These are phyloP conservation scores for Bambusicola thoracicus DNA, from an alignment of 2,113 vertebrate species.

Conservation along the genomic window DNA sequence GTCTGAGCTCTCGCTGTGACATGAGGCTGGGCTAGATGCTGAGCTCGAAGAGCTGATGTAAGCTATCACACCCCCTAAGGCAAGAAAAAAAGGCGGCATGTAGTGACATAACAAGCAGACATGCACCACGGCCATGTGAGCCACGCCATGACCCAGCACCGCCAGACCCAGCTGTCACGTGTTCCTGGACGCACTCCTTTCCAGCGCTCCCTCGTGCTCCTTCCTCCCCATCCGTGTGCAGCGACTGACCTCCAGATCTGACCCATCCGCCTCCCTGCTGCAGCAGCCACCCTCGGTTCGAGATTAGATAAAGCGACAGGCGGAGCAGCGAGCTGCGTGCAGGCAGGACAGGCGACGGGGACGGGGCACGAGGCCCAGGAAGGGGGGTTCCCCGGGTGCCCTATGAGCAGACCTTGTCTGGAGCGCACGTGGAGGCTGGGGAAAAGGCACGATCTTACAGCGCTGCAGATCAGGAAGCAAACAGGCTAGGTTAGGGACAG, in stretches of 20 bases:
- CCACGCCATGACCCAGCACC: constrained; percentile 48
- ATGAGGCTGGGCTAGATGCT: constrained; percentile 89
- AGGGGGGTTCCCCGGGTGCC: neutral
- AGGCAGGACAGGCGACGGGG: neutral
- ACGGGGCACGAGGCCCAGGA: neutral
- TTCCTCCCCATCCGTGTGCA: neutral
- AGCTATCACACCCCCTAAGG: constrained; percentile 92
- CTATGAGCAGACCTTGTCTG: neutral
- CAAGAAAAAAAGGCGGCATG: constrained; percentile 45
- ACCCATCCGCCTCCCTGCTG: neutral
- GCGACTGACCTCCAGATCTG: neutral
- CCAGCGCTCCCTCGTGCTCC: neutral
- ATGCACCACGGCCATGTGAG: constrained; percentile 57
- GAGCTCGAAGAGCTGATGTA: constrained; percentile 95
- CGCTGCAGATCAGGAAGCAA: constrained; percentile 11
- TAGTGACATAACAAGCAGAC: constrained; percentile 65
- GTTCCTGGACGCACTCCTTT: constrained; percentile 16
- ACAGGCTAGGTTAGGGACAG: constrained; percentile 50
- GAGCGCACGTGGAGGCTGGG: neutral
- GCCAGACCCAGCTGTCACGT: constrained; percentile 51
- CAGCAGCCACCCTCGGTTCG: neutral
- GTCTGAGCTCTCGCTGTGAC: constrained; percentile 89
- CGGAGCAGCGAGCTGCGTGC: neutral
- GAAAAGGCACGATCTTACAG: neutral
- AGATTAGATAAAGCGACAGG: neutral